Evolutionary conservation across 2,888 invertebrate species (phyloP).

Genomic region (Operophtera brumata): DNA sequence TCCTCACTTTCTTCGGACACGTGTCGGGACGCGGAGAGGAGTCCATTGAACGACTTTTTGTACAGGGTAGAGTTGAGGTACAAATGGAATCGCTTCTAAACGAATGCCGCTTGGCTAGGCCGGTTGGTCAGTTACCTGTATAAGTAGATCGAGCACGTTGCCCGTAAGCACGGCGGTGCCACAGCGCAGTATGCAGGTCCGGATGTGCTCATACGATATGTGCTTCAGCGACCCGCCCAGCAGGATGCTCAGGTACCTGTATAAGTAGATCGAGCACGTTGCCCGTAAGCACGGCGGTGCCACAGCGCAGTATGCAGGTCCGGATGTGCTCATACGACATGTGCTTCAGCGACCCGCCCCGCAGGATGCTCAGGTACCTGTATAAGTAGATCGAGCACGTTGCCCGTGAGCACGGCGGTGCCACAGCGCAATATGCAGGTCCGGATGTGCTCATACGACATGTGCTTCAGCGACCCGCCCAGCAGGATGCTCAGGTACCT

Average conservation of each 20-base stretch:
- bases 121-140: too few species aligned
- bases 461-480: conserved; percentile 92
- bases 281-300: conserved; percentile 91
- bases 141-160: conserved; percentile 93
- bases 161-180: conserved; percentile 92
- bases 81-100: too few species aligned
- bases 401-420: conserved; percentile 91
- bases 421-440: conserved; percentile 92
- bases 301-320: conserved; percentile 90
- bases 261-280: conserved; percentile 94
- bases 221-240: conserved; percentile 94
- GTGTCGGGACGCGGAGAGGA: too few species aligned
- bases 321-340: conserved; percentile 90
- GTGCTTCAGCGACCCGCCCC: conserved; percentile 93
- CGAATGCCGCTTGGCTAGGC: too few species aligned
- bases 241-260: too few species aligned
- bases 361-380: too few species aligned
- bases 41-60: too few species aligned
- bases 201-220: conserved; percentile 89
- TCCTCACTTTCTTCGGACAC: too few species aligned
- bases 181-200: conserved; percentile 90
- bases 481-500: too few species aligned
- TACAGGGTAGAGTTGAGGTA: too few species aligned
- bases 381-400: conserved; percentile 93
- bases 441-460: conserved; percentile 90